A percentile compares a stretch with the other conserved stretches of the same genome.
Evolutionary conservation across 2,888 invertebrate species (phyloP).

Genomic region (Pammene aurita): DNA sequence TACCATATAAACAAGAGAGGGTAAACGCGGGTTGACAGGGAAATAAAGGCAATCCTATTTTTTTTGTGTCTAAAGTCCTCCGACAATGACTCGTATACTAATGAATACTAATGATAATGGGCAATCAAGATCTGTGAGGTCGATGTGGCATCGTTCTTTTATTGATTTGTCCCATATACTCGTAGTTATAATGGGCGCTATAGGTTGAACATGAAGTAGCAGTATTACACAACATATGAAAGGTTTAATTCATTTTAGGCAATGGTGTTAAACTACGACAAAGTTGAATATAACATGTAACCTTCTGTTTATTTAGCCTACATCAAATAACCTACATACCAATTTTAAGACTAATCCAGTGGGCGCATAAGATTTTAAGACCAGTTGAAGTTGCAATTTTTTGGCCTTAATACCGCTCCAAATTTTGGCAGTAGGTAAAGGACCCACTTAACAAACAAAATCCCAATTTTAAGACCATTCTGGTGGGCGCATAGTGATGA

Average conservation of each 20-base stretch:
- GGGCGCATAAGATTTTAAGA: too few relatives aligned
- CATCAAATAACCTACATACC: too few relatives aligned
- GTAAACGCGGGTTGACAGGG: conserved; percentile 60
- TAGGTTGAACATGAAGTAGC: neutral
- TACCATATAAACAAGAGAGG: conserved; percentile 57
- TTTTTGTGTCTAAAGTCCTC: conserved; percentile 4
- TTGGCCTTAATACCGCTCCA: too few relatives aligned
- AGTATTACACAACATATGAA: neutral
- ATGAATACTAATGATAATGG: conserved; percentile 22
- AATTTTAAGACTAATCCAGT: too few relatives aligned
- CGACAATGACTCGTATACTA: conserved; percentile 21
- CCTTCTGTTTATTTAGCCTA: too few relatives aligned
- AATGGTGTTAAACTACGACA: too few relatives aligned
- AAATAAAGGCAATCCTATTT: conserved; percentile 63
- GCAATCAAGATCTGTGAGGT: conserved; percentile 30
- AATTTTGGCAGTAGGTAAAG: too few relatives aligned
- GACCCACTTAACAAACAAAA: too few relatives aligned
- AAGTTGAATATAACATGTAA: too few relatives aligned
- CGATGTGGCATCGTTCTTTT: conserved; percentile 19
- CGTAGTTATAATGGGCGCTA: neutral
- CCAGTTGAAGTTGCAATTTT: too few relatives aligned
- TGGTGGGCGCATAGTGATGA: too few relatives aligned
- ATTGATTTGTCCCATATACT: conserved; percentile 36
- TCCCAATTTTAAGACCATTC: too few relatives aligned
- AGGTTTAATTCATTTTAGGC: neutral